Percentiles rank a stretch among this genome's conserved stretches.
These are phyloP conservation scores for Corvus moneduloides DNA, from an alignment of 2,113 vertebrate species.

Conservation along the genomic window DNA sequence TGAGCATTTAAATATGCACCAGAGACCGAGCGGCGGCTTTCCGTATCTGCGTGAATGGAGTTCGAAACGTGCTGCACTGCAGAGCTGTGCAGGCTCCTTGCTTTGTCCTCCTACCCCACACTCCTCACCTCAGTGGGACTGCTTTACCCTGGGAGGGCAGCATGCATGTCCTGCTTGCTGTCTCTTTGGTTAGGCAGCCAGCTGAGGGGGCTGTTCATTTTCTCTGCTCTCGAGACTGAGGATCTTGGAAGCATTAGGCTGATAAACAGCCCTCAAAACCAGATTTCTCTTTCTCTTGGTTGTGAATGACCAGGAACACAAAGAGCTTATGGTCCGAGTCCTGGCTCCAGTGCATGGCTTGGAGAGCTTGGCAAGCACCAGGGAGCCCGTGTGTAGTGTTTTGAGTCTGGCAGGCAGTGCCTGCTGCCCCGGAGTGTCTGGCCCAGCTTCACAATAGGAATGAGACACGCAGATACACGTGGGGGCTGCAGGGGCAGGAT, in stretches of 20 bases:
- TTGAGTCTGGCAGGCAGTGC: background rate
- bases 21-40: background rate
- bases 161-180: background rate
- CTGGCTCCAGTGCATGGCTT: background rate
- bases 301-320: constrained; percentile 29
- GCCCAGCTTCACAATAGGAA: background rate
- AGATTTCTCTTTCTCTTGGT: background rate
- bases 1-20: constrained; percentile 41
- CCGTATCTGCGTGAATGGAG: background rate
- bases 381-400: background rate
- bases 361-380: background rate
- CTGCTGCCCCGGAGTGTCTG: background rate
- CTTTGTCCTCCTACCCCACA: background rate
- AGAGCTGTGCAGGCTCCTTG: background rate
- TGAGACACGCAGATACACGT: accelerated
- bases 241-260: background rate
- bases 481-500: background rate
- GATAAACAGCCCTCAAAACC: constrained; percentile 1
- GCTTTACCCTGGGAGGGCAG: background rate
- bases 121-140: background rate
- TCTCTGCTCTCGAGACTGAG: accelerated
- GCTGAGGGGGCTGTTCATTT: background rate
- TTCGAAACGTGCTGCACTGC: background rate
- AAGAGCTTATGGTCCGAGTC: background rate
- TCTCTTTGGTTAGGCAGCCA: background rate